These are phyloP conservation scores for Eulithis prunata DNA, from an alignment of 2,888 invertebrate genomes.

Conservation along the genomic window DNA sequence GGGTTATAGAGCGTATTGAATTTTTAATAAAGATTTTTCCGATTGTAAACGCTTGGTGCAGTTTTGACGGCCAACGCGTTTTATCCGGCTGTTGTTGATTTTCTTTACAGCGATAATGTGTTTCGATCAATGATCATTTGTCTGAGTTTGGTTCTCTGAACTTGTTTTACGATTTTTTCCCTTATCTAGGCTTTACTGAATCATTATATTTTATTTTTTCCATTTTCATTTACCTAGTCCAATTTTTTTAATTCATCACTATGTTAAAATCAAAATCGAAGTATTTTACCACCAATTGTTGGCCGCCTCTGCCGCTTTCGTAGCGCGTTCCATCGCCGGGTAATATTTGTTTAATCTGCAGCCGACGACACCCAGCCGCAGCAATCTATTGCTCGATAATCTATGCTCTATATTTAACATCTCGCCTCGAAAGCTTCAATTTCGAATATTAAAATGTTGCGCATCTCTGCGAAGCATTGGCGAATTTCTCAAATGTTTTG, in stretches of 20 bases:
- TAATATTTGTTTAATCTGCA: constrained; percentile 83
- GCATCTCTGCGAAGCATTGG: constrained; percentile 21
- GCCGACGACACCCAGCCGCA: constrained; percentile 65
- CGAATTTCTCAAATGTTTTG: constrained; percentile 28
- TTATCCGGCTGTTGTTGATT: background rate
- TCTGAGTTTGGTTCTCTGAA: too few species aligned
- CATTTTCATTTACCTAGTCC: too few species aligned
- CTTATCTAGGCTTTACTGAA: too few species aligned
- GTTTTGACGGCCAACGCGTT: constrained; percentile 1
- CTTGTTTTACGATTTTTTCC: too few species aligned
- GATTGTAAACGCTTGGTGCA: constrained; percentile 18
- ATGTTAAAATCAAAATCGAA: background rate
- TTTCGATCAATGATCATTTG: too few species aligned
- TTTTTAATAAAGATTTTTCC: constrained; percentile 26
- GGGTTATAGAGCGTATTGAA: constrained; percentile 42
- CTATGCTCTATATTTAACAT: constrained; percentile 73
- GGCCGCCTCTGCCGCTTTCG: constrained; percentile 16
- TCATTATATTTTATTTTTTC: too few species aligned
- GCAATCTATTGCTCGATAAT: constrained; percentile 74
- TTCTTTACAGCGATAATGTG: background rate
- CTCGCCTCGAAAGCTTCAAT: constrained; percentile 41
- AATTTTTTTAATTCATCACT: too few species aligned
- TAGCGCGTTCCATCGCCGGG: constrained; percentile 47
- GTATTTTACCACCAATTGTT: constrained; percentile 1
- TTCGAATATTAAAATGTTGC: constrained; percentile 39